phyloP scores from a whole-genome alignment of 2,113 vertebrate genomes.

The Bothrops jararaca region DNA sequence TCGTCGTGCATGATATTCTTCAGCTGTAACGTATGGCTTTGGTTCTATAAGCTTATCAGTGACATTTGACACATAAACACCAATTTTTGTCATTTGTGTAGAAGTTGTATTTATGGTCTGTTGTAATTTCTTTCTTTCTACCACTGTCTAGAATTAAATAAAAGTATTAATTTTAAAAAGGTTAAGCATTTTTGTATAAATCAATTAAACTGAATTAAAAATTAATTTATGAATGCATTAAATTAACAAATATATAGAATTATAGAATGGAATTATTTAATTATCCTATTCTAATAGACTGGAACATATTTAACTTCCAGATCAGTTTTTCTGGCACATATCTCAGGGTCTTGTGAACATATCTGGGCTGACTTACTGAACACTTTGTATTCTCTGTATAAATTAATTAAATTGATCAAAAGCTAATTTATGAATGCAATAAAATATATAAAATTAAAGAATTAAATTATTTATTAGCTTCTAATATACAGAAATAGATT shows the following conservation, averaged over 20 bases:
- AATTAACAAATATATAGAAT: not conserved
- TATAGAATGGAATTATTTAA: not conserved
- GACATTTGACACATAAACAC: slow-evolving; percentile 81
- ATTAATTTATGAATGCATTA: not conserved
- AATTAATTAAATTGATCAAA: not conserved
- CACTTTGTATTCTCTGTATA: not conserved
- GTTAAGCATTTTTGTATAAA: not conserved
- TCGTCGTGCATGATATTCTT: slow-evolving; percentile 71
- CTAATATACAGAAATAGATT: not conserved
- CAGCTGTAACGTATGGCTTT: slow-evolving; percentile 78
- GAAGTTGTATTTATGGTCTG: slow-evolving; percentile 77
- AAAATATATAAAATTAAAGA: not conserved
- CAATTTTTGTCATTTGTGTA: slow-evolving; percentile 88
- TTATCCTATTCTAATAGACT: not conserved
- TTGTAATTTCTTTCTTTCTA: slow-evolving; percentile 69
- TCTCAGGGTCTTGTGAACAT: not conserved
- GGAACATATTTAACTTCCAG: slow-evolving; percentile 1
- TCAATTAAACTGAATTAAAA: not conserved
- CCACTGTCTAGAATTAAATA: slow-evolving; percentile 73
- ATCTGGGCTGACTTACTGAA: not conserved
- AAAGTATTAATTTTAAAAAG: not conserved
- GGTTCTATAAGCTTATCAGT: slow-evolving; percentile 80
- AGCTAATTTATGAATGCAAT: not conserved
- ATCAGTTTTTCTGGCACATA: not conserved
- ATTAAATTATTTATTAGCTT: not conserved